Conservation (phyloP, 1,140 invertebrate genomes). For the Ips typographus region DNA sequence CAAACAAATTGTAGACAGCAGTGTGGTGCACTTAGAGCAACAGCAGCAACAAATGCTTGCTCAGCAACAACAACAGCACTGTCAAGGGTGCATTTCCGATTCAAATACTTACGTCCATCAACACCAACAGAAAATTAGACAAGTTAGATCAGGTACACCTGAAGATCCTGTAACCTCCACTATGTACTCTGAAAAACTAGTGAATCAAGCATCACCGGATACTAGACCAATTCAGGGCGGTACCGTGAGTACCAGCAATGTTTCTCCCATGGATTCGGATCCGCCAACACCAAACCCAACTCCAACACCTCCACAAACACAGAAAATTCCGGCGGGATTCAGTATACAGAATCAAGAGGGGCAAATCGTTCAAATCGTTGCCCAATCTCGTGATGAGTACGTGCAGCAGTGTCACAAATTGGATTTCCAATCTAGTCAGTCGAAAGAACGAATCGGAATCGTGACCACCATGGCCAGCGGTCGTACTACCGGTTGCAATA, state of each 20-base stretch:
- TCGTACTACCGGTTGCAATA: constrained; percentile 66
- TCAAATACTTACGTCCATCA: constrained; percentile 23
- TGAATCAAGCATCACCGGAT: constrained; percentile 54
- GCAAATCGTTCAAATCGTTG: constrained; percentile 29
- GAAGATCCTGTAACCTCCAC: constrained; percentile 72
- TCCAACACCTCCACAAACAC: constrained; percentile 39
- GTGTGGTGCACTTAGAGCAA: constrained; percentile 53
- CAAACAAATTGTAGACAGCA: constrained; percentile 55
- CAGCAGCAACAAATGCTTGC: neutral
- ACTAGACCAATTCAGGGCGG: constrained; percentile 72
- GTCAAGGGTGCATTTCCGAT: constrained; percentile 51
- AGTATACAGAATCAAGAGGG: constrained; percentile 28
- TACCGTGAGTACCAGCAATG: constrained; percentile 73
- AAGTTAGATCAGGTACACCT: constrained; percentile 52
- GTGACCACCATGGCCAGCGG: constrained; percentile 76
- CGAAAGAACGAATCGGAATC: constrained; percentile 40
- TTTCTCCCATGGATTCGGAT: constrained; percentile 63
- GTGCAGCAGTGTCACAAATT: constrained; percentile 10
- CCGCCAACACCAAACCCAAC: constrained; percentile 55
- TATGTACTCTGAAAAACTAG: constrained; percentile 63
- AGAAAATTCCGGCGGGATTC: constrained; percentile 23
- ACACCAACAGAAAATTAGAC: constrained; percentile 40
- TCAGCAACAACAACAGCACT: constrained; percentile 41
- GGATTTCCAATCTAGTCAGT: constrained; percentile 30
- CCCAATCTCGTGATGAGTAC: constrained; percentile 37